phyloP scores from a whole-genome alignment of 1,140 invertebrate genomes.

The Plutomurus gul region DNA sequence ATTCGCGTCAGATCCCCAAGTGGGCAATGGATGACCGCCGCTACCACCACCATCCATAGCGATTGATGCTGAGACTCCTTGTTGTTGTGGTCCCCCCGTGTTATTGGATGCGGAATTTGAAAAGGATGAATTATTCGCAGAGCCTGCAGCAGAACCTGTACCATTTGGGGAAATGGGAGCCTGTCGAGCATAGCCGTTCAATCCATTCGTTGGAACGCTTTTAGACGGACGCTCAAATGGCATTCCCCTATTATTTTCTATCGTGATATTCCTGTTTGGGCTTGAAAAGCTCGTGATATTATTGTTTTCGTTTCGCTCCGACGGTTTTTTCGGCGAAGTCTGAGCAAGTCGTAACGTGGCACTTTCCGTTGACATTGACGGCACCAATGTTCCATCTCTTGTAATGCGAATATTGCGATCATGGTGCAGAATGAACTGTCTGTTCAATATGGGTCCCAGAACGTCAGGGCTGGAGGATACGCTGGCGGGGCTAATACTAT shows the following conservation, averaged over 20 bases:
- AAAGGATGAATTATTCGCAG: neutral
- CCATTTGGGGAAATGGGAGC: neutral
- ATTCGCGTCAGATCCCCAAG: neutral
- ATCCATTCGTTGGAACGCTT: neutral
- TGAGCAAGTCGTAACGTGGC: neutral
- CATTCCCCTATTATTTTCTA: neutral
- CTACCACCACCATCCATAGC: neutral
- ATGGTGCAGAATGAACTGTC: slow-evolving; percentile 46
- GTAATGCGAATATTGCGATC: slow-evolving; percentile 49
- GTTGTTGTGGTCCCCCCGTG: neutral
- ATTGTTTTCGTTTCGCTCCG: neutral
- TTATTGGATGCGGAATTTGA: neutral
- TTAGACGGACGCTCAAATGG: neutral
- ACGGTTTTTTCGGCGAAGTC: neutral
- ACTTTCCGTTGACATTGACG: slow-evolving; percentile 31
- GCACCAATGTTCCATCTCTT: slow-evolving; percentile 49
- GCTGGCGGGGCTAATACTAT: neutral
- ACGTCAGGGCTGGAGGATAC: slow-evolving; percentile 43
- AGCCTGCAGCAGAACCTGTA: neutral
- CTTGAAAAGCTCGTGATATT: neutral
- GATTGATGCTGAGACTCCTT: neutral
- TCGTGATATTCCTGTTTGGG: too few relatives aligned
- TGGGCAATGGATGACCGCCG: neutral
- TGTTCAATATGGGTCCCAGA: slow-evolving; percentile 46
- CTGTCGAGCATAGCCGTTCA: neutral